Evolutionary conservation across 2,888 invertebrate species (phyloP).

Genomic region (Tholera decimalis): DNA sequence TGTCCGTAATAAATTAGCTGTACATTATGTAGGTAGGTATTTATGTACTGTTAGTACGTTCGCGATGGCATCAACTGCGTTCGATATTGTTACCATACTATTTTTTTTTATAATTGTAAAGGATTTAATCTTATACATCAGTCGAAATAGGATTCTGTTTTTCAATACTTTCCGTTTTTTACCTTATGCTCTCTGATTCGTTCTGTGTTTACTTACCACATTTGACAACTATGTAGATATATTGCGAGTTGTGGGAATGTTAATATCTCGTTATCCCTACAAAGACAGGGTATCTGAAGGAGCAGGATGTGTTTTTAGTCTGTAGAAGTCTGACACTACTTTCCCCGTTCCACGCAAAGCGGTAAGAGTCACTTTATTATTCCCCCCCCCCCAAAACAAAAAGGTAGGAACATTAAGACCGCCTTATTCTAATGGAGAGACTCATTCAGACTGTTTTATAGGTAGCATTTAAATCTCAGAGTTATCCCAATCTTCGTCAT

Average conservation of each 20-base stretch:
- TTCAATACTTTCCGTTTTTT: not conserved
- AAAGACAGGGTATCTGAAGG: no score
- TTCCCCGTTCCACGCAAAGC: no score
- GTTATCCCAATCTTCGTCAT: not conserved
- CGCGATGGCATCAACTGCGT: constrained; percentile 32
- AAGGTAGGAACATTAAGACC: no score
- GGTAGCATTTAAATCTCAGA: not conserved
- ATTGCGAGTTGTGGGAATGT: no score
- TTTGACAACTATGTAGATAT: not conserved
- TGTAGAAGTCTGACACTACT: no score
- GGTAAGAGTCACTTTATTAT: no score
- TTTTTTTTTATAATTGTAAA: constrained; percentile 15
- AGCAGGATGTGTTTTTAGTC: no score
- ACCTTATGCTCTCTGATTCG: not conserved
- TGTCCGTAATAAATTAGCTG: not conserved
- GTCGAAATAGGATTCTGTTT: not conserved
- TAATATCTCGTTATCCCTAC: no score
- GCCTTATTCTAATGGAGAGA: no score
- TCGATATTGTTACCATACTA: constrained; percentile 28
- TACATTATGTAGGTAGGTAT: not conserved
- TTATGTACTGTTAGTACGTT: no score
- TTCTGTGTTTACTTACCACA: not conserved
- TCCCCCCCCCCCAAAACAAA: no score
- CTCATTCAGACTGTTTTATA: no score
- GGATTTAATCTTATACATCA: constrained; percentile 10